A percentile compares a stretch with the other conserved stretches of the same genome.
phyloP scores from a whole-genome alignment of 2,888 invertebrate genomes.

The Cordylochernes scorpioides region DNA sequence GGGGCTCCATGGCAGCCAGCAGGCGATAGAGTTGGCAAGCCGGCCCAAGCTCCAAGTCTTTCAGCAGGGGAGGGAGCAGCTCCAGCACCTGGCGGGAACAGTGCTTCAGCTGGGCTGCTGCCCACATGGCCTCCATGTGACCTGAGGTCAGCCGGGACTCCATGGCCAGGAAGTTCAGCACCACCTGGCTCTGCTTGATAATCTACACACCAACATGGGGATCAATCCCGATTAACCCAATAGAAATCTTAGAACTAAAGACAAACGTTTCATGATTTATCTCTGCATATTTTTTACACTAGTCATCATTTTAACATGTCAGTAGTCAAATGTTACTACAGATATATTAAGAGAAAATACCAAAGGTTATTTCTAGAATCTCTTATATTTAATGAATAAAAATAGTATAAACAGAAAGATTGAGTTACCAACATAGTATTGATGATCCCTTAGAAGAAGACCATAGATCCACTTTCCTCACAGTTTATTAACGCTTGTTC shows the following conservation, averaged over 20 bases:
- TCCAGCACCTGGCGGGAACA: conserved; percentile 81
- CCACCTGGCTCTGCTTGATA: conserved; percentile 78
- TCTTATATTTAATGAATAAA: too few relatives aligned
- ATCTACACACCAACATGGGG: conserved; percentile 33
- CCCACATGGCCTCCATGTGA: conserved; percentile 77
- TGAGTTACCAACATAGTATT: too few relatives aligned
- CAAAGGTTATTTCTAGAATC: too few relatives aligned
- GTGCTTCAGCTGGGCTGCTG: conserved; percentile 76
- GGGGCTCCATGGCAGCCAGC: conserved; percentile 58
- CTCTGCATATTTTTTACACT: background rate
- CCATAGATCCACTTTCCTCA: too few relatives aligned
- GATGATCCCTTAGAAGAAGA: too few relatives aligned
- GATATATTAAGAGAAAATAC: too few relatives aligned
- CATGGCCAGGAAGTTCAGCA: conserved; percentile 68
- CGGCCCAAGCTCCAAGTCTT: conserved; percentile 60
- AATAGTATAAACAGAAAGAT: too few relatives aligned
- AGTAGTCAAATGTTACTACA: too few relatives aligned
- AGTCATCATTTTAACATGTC: background rate
- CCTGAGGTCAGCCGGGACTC: conserved; percentile 67
- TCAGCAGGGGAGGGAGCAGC: conserved; percentile 58
- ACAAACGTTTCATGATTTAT: background rate
- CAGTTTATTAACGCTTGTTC: too few relatives aligned
- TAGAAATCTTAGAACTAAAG: too few relatives aligned
- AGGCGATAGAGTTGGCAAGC: conserved; percentile 63
- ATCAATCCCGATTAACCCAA: too few relatives aligned